These are phyloP conservation scores for Danio kyathit DNA, from an alignment of 2,797 vertebrate species.

Conservation along the genomic window DNA sequence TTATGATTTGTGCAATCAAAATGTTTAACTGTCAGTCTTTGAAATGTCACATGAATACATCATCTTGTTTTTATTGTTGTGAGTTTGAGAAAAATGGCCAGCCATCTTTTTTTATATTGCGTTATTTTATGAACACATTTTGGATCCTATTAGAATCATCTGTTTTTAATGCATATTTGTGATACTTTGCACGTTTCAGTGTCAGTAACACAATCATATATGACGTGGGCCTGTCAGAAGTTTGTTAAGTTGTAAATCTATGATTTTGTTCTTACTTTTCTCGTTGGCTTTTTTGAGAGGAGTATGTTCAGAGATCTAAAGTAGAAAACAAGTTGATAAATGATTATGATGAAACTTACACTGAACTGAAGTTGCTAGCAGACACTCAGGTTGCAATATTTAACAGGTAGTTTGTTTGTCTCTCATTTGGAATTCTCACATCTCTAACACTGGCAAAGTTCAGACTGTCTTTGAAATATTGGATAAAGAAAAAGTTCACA, in stretches of 20 bases:
- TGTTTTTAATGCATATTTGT: background rate
- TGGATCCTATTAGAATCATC: background rate
- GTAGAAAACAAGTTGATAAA: background rate
- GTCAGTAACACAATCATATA: background rate
- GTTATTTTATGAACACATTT: background rate
- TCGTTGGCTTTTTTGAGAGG: background rate
- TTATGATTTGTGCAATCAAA: background rate
- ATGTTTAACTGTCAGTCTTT: constrained; percentile 10
- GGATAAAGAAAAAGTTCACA: background rate
- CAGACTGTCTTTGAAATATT: constrained; percentile 11
- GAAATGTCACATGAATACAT: background rate
- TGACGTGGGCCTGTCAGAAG: background rate
- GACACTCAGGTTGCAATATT: background rate
- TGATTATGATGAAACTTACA: background rate
- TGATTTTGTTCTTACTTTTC: background rate
- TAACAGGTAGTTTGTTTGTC: background rate
- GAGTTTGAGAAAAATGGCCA: background rate
- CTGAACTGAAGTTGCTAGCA: background rate
- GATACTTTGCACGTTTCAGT: background rate
- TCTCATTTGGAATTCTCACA: background rate
- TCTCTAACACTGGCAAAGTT: background rate
- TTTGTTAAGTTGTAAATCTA: background rate
- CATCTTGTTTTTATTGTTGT: background rate
- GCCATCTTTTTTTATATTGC: background rate
- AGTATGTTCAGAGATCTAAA: background rate